These are phyloP conservation scores for Channa argus DNA, from an alignment of 2,113 vertebrate species.

Conservation along the genomic window DNA sequence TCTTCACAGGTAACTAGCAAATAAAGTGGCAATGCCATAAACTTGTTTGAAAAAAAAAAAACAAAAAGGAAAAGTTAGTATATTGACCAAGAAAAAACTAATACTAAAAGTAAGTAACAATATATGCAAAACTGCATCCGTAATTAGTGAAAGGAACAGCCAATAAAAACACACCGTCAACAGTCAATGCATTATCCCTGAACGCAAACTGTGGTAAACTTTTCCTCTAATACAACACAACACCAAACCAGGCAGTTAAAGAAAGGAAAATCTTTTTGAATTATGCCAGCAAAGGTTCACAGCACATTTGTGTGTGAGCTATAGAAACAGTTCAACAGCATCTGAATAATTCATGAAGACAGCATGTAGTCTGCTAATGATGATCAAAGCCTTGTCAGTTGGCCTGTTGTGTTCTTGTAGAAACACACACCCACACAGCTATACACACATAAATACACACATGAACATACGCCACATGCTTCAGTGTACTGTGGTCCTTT, in stretches of 20 bases:
- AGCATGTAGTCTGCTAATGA: slow-evolving; percentile 70
- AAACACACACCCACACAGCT: slow-evolving; percentile 28
- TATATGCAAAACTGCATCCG: no score
- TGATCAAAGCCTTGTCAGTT: slow-evolving; percentile 70
- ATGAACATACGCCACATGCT: slow-evolving; percentile 24
- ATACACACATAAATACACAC: slow-evolving; percentile 8
- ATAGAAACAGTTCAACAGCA: slow-evolving; percentile 52
- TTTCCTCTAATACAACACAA: neutral
- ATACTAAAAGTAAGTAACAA: no score
- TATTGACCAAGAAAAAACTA: no score
- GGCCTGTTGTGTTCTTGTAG: slow-evolving; percentile 47
- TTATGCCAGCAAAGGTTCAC: slow-evolving; percentile 25
- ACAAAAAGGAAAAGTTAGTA: no score
- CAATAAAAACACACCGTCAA: no score
- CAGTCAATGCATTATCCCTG: neutral
- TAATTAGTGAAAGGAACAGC: no score
- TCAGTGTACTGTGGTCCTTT: slow-evolving; percentile 22
- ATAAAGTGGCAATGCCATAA: no score
- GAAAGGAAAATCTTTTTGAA: slow-evolving; percentile 1
- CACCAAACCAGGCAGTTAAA: slow-evolving; percentile 7
- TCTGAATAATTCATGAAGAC: slow-evolving; percentile 86
- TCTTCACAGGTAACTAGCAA: no score
- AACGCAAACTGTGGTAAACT: neutral
- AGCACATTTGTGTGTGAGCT: neutral
- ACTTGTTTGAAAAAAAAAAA: no score